phyloP scores from a whole-genome alignment of 35 echinoderm and acorn worm species.

The Ptychodera flava region DNA sequence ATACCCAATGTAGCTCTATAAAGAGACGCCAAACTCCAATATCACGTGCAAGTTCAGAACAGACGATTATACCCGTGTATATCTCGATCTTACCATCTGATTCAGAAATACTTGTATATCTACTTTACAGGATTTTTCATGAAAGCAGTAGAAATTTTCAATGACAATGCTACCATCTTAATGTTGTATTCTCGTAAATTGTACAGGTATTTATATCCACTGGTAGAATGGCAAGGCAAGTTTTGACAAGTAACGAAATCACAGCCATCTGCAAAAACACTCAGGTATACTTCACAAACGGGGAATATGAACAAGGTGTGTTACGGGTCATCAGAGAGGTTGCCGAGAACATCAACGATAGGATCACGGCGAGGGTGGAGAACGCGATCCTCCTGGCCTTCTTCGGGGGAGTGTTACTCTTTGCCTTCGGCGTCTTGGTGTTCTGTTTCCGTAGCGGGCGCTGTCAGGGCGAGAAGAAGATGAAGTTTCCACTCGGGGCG shows the following conservation, averaged over 20 bases:
- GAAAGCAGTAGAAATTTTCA: no score
- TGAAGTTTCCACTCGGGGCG: background rate
- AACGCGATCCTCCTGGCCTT: background rate
- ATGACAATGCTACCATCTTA: no score
- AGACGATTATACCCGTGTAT: no score
- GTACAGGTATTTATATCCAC: background rate
- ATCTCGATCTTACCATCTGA: no score
- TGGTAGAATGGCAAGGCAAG: background rate
- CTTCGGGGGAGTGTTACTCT: background rate
- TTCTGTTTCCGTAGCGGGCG: background rate
- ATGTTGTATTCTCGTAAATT: no score
- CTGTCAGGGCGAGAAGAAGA: background rate
- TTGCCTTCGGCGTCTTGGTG: background rate
- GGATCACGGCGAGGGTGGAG: background rate
- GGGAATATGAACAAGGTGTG: background rate
- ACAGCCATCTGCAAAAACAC: background rate
- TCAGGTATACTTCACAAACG: background rate
- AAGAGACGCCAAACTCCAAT: no score
- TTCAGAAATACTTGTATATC: no score
- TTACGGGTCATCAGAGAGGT: background rate
- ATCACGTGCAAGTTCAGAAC: no score
- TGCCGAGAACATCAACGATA: background rate
- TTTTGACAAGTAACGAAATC: background rate
- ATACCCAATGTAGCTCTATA: no score
- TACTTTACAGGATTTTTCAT: no score